Evolutionary conservation across 2,888 invertebrate species (phyloP).

Genomic region (Tenthredo livida): DNA sequence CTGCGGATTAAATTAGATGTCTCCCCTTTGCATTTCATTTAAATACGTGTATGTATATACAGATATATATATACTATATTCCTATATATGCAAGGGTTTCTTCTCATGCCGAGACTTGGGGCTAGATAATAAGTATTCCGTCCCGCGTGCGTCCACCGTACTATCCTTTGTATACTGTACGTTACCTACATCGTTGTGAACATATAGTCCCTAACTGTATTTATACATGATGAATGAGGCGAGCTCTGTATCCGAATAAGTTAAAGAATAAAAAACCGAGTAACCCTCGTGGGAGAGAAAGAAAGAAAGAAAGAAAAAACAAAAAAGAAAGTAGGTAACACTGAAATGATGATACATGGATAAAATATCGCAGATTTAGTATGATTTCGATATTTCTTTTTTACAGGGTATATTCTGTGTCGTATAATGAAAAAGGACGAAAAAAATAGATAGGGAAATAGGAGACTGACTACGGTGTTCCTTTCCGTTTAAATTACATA

Average conservation of each 20-base stretch:
- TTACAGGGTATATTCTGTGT: not conserved
- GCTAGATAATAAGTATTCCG: not conserved
- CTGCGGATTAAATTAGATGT: slow-evolving; percentile 31
- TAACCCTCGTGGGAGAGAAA: slow-evolving; percentile 3
- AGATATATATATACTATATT: not conserved
- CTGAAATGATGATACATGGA: not conserved
- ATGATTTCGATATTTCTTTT: not conserved
- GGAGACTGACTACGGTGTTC: not conserved
- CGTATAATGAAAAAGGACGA: not conserved
- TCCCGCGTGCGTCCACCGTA: not conserved
- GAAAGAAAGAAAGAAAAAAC: not conserved
- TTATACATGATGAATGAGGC: slow-evolving; percentile 5
- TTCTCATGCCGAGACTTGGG: not conserved
- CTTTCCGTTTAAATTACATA: not conserved
- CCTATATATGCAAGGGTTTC: not conserved
- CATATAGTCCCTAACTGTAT: not conserved
- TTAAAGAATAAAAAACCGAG: not conserved
- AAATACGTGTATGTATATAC: not conserved
- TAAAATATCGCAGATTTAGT: not conserved
- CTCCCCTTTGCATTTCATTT: slow-evolving; percentile 22
- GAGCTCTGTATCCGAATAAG: not conserved
- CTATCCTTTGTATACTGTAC: not conserved
- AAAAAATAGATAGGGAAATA: not conserved
- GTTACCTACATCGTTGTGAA: not conserved
- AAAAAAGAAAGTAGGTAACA: not conserved